Conservation (phyloP, 2,888 invertebrate genomes). For the Taphrorychus bicolor region DNA sequence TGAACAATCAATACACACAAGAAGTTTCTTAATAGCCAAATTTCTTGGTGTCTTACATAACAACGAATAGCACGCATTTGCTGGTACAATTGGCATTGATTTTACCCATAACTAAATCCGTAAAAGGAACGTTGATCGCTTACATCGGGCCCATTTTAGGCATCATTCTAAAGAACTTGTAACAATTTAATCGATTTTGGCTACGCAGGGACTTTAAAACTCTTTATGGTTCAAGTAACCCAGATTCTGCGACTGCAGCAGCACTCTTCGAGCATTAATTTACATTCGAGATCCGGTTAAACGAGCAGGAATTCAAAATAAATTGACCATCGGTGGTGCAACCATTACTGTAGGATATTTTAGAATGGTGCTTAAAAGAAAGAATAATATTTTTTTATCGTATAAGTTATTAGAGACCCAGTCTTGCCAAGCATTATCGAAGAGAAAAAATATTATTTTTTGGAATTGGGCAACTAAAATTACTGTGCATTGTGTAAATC, state of each 20-base stretch:
- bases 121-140: conserved; percentile 29
- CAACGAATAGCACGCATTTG: background rate
- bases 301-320: background rate
- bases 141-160: conserved; percentile 18
- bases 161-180: conserved; percentile 28
- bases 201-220: background rate
- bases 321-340: no score
- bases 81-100: background rate
- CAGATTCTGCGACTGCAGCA: conserved; percentile 1
- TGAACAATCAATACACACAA: no score
- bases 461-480: background rate
- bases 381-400: no score
- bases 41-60: no score
- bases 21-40: no score
- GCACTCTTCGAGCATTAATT: background rate
- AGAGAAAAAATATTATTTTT: conserved; percentile 26
- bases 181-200: background rate
- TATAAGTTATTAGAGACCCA: no score
- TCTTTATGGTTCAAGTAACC: conserved; percentile 5
- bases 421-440: no score
- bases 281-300: background rate
- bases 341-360: conserved; percentile 3
- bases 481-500: conserved; percentile 32
- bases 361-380: conserved; percentile 26
- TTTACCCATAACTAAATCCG: background rate